Evolutionary conservation across 2,113 vertebrate genomes (phyloP).

Genomic region (Phrynosoma blainvillii): DNA sequence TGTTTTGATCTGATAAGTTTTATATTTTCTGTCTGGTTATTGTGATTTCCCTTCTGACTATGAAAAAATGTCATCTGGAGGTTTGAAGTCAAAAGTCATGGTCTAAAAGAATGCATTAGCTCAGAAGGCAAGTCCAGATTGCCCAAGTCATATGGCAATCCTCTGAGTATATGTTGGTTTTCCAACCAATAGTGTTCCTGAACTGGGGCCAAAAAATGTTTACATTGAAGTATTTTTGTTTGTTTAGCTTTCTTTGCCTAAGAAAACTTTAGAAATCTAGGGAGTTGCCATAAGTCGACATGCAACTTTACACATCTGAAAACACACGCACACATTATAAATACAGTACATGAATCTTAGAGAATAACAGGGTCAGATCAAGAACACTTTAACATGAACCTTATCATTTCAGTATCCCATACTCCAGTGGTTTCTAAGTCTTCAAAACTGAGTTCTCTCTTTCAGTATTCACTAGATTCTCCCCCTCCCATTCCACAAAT

Average conservation of each 20-base stretch:
- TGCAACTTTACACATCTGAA: too few species aligned
- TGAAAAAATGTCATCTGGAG: neutral
- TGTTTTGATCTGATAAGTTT: fast-evolving
- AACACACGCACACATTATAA: neutral
- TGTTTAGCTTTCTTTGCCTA: neutral
- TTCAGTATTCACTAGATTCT: neutral
- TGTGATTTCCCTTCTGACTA: neutral
- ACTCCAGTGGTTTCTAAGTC: neutral
- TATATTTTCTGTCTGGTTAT: neutral
- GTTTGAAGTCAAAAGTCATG: neutral
- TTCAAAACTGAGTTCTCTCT: neutral
- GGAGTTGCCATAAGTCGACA: too few species aligned
- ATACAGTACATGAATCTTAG: neutral
- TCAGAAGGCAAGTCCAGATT: neutral
- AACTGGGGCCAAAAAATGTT: neutral
- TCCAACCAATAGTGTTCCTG: neutral
- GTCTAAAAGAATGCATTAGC: neutral
- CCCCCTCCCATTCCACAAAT: neutral
- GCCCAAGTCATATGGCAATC: neutral
- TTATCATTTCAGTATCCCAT: neutral
- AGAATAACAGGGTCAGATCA: neutral
- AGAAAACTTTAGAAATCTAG: too few species aligned
- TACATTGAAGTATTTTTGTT: neutral
- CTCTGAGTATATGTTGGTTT: neutral
- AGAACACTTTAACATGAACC: neutral